Conservation (phyloP, 1,140 invertebrate species). For the Anastrepha ludens region DNA sequence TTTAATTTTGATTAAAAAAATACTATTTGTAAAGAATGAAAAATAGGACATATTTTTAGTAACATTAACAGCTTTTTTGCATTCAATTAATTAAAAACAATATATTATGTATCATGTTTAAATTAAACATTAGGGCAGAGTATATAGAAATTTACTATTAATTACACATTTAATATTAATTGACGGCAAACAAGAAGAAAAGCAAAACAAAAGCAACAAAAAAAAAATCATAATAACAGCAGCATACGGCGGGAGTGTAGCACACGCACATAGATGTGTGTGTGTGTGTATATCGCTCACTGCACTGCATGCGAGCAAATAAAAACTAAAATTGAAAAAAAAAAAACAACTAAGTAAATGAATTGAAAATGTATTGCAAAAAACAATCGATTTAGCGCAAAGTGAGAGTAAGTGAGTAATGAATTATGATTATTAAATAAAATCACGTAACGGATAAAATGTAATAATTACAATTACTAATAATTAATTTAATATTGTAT, state of each 20-base stretch:
- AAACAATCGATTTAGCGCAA: constrained; percentile 55
- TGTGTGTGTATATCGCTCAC: background rate
- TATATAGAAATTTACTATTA: constrained; percentile 25
- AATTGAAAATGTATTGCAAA: constrained; percentile 50
- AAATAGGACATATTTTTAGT: background rate
- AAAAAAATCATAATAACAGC: background rate
- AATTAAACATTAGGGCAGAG: constrained; percentile 14
- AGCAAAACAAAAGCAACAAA: constrained; percentile 1
- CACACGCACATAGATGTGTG: background rate
- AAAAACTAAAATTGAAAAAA: background rate
- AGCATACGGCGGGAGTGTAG: background rate
- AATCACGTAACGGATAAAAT: constrained; percentile 34
- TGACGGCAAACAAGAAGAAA: constrained; percentile 21
- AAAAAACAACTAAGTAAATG: constrained; percentile 35
- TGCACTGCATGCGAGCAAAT: background rate
- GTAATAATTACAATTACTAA: constrained; percentile 47
- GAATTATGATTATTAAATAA: constrained; percentile 31
- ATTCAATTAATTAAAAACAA: constrained; percentile 27
- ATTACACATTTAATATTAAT: constrained; percentile 45
- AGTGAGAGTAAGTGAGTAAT: constrained; percentile 44
- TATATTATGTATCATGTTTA: constrained; percentile 20
- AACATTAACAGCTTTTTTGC: background rate
- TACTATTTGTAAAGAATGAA: background rate
- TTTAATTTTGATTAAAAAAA: background rate
- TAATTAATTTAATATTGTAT: constrained; percentile 46